Base-by-base conservation (phyloP, 53 echinoderm and acorn worm genomes). In the Patiria pectinifera region DNA sequence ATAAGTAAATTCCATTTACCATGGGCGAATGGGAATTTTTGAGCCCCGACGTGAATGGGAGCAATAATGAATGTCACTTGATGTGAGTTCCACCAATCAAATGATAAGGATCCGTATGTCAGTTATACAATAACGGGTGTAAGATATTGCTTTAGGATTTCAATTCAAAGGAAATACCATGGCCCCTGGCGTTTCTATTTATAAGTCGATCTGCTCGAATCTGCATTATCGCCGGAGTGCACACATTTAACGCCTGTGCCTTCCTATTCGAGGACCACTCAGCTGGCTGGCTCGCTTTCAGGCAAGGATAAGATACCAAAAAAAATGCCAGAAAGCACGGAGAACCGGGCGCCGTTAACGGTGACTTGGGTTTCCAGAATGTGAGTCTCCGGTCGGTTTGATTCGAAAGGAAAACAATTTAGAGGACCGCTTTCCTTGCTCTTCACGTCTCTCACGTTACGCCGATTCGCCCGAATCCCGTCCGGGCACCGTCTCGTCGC, bases 321-420 rank as follows among this genome's bases (percentile, higher is more conserved):
- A 26, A 19, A 45, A 12, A 62, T 26, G 84, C 48, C 35, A 35
- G 35, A 35, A 84, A 14, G 62, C 84, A 84, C 84, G 24, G 14
- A 71, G 6, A 71, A 72, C 85, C 35, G 18, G 70, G 66, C 18
- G 21, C 48, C 46, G 71, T 70, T 70, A 71, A 85, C 46, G 71
- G 69, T 61, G 70, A 85, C 71, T 85, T 71, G 71, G 48, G 61
- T 85, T 85, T 85, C 85, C 45, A 15, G 71, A 46, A 71, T 3
- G 45, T 46, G 61, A 85, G 45, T 46, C 70, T 61, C 71, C 71
- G 71, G 26, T 24, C 72, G 71, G 47, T 45, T 45, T 85, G 85
- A 85, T 85, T 85, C 45, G 45, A 85, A 85, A 85, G 85, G 85
- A 85, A 85, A 85, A 85, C 85, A 85, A 85, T 85, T 85, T 85